Percentiles rank a stretch among this genome's conserved stretches.
phyloP scores from a whole-genome alignment of 35 echinoderm and acorn worm genomes.

The Acanthaster planci region DNA sequence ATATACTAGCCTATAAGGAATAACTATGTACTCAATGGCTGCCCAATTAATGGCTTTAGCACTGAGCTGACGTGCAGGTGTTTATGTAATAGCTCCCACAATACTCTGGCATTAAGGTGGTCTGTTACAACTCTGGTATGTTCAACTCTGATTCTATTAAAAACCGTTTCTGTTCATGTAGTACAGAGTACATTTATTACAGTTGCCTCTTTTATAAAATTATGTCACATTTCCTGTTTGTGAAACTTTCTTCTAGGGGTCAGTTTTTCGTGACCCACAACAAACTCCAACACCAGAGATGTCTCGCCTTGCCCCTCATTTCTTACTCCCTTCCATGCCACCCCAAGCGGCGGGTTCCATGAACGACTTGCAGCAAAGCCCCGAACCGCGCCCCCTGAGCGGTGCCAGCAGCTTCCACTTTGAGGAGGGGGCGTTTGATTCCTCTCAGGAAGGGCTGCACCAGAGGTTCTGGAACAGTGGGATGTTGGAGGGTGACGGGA shows the following conservation, averaged over 20 bases:
- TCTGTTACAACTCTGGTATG: no score
- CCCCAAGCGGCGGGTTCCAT: not conserved
- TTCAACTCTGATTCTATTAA: no score
- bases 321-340: not conserved
- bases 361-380: not conserved
- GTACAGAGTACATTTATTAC: no score
- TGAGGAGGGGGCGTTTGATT: not conserved
- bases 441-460: slow-evolving; percentile 11
- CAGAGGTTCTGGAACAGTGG: slow-evolving; percentile 13
- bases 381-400: slow-evolving; percentile 1
- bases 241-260: not conserved
- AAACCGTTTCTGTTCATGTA: no score
- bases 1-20: no score
- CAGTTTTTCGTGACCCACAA: not conserved
- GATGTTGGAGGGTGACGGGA: not conserved
- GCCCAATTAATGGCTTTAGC: no score
- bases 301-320: slow-evolving; percentile 19
- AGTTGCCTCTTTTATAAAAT: not conserved
- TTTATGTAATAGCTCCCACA: no score
- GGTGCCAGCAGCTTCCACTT: slow-evolving; percentile 22
- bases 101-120: no score
- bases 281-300: slow-evolving; percentile 14
- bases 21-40: no score
- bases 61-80: no score
- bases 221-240: not conserved